phyloP scores from a whole-genome alignment of 2,888 invertebrate genomes.

The Hydraecia micacea region DNA sequence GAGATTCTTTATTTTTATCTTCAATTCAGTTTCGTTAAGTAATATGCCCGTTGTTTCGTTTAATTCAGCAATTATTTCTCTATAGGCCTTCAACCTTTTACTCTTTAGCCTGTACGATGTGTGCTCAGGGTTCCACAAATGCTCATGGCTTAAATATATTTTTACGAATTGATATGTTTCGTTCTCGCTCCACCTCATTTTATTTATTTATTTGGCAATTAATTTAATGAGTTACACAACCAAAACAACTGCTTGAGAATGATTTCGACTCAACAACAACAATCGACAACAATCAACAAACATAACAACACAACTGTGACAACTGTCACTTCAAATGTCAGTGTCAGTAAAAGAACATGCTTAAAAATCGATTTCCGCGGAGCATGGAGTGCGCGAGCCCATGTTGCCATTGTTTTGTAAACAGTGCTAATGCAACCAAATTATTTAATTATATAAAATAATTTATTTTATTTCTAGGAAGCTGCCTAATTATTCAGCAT shows the following conservation, averaged over 20 bases:
- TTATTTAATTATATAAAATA: too few relatives aligned
- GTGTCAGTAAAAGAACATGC: slow-evolving; percentile 16
- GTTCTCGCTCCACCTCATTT: slow-evolving; percentile 85
- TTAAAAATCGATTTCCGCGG: not conserved
- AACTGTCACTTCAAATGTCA: slow-evolving; percentile 34
- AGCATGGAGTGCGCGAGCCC: not conserved
- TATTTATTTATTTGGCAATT: slow-evolving; percentile 28
- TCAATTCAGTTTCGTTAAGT: slow-evolving; percentile 75
- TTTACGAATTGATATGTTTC: slow-evolving; percentile 86
- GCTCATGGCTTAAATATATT: slow-evolving; percentile 82
- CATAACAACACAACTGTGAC: too few relatives aligned
- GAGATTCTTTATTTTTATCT: slow-evolving; percentile 80
- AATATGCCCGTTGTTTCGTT: slow-evolving; percentile 76
- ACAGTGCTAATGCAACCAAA: not conserved
- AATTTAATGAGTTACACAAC: slow-evolving; percentile 26
- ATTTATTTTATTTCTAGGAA: too few relatives aligned
- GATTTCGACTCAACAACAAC: not conserved
- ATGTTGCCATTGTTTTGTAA: not conserved
- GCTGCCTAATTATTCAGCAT: not conserved
- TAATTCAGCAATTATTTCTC: slow-evolving; percentile 76
- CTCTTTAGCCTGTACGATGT: slow-evolving; percentile 79
- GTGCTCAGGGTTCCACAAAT: slow-evolving; percentile 83
- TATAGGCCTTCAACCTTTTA: slow-evolving; percentile 78
- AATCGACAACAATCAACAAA: slow-evolving; percentile 38
- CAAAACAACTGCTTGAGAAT: slow-evolving; percentile 9